A percentile compares a stretch with the other conserved stretches of the same genome.
Evolutionary conservation across 2,113 vertebrate genomes (phyloP).

Genomic region (Mastomys natalensis): DNA sequence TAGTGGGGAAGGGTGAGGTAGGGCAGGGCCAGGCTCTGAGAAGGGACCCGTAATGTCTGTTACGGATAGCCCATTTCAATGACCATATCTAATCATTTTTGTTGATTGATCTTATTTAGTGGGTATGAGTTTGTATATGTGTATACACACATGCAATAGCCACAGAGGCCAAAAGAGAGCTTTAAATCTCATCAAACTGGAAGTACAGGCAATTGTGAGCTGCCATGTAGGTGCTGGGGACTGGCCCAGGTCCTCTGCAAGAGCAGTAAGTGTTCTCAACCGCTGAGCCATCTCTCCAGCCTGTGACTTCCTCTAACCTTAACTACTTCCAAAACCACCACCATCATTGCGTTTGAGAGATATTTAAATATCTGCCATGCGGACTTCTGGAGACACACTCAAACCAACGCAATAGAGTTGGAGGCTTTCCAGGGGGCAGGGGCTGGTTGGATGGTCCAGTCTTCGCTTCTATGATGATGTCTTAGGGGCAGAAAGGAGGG

Average conservation of each 20-base stretch:
- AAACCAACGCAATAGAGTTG: not conserved
- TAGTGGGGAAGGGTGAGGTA: not conserved
- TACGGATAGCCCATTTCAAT: not conserved
- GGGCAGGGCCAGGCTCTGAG: accelerated
- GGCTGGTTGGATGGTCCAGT: not conserved
- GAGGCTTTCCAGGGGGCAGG: not conserved
- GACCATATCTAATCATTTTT: not conserved
- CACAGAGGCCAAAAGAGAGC: not conserved
- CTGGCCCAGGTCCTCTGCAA: not conserved
- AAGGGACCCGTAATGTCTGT: not conserved
- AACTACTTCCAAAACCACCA: not conserved
- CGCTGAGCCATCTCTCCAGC: not conserved
- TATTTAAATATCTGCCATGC: not conserved
- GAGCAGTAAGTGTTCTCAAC: not conserved
- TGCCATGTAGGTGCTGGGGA: not conserved
- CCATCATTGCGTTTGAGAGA: not conserved
- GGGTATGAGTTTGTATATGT: not conserved
- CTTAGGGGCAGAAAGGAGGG: not conserved
- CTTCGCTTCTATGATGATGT: not conserved
- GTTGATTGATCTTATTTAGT: not conserved
- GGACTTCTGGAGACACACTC: not conserved
- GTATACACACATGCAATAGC: not conserved
- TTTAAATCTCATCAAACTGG: not conserved
- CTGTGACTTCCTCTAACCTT: not conserved
- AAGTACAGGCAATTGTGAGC: not conserved